phyloP scores from a whole-genome alignment of 1,140 invertebrate species.

The Hormaphis cornu region DNA sequence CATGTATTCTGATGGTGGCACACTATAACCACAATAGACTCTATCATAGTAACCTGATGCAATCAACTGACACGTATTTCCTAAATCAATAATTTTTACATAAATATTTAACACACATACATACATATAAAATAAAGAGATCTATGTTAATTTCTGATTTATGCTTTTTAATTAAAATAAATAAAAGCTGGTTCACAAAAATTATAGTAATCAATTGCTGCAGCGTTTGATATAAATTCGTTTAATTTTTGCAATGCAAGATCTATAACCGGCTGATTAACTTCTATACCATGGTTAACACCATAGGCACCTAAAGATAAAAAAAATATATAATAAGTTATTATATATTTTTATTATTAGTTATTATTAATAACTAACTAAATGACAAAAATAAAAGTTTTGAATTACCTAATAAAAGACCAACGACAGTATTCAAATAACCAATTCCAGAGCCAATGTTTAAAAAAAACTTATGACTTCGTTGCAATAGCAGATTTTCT shows the following conservation, averaged over 20 bases:
- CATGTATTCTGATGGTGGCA: slow-evolving; percentile 59
- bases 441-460: slow-evolving; percentile 86
- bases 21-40: slow-evolving; percentile 81
- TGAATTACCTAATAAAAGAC: too few species aligned
- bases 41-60: slow-evolving; percentile 63
- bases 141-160: neutral
- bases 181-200: too few species aligned
- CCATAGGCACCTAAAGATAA: slow-evolving; percentile 51
- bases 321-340: too few species aligned
- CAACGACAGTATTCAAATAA: slow-evolving; percentile 79
- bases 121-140: neutral
- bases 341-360: too few species aligned
- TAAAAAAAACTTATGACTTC: slow-evolving; percentile 73
- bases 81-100: too few species aligned
- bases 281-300: slow-evolving; percentile 77
- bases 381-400: too few species aligned
- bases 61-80: slow-evolving; percentile 54
- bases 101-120: slow-evolving; percentile 12
- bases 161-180: neutral
- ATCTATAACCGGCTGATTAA: slow-evolving; percentile 45
- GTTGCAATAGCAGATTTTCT: slow-evolving; percentile 62
- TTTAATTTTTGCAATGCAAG: too few species aligned
- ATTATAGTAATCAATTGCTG: too few species aligned
- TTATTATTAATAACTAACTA: too few species aligned
- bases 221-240: too few species aligned